A percentile compares a stretch with the other conserved stretches of the same genome.
Conservation (phyloP, 2,113 vertebrate species). For the Neolamprologus ventralis region DNA sequence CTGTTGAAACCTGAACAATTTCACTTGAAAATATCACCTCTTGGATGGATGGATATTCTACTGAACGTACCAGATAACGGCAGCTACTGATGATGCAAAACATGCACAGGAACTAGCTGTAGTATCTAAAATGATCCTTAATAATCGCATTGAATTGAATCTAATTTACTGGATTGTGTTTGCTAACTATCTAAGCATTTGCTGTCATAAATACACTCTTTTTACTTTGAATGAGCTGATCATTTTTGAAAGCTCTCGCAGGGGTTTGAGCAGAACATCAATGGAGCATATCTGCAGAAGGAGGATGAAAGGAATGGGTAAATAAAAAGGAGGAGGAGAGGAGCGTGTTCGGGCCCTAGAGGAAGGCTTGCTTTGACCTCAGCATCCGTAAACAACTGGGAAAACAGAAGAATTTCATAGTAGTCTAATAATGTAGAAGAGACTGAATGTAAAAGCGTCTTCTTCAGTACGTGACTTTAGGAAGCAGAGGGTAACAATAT, state of each 20-base stretch:
- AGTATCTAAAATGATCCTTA: neutral
- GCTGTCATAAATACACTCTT: neutral
- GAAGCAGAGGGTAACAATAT: neutral
- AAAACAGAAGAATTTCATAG: neutral
- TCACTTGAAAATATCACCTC: neutral
- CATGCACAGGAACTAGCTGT: neutral
- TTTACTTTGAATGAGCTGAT: neutral
- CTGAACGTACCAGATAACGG: neutral
- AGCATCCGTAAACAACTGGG: neutral
- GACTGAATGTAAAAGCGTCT: neutral
- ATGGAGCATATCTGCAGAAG: neutral
- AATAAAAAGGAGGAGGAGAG: neutral
- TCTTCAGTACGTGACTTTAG: neutral
- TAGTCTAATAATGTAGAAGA: neutral
- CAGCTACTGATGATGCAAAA: neutral
- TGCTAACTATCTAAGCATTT: neutral
- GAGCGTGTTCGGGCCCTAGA: neutral
- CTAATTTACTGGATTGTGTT: neutral
- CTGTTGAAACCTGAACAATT: neutral
- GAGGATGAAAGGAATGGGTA: neutral
- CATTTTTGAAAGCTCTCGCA: neutral
- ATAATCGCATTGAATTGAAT: neutral
- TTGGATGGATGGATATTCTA: neutral
- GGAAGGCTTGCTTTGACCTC: neutral
- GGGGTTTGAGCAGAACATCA: neutral